Evolutionary conservation across 2,888 invertebrate species (phyloP).

Genomic region (Lasius fuliginosus): DNA sequence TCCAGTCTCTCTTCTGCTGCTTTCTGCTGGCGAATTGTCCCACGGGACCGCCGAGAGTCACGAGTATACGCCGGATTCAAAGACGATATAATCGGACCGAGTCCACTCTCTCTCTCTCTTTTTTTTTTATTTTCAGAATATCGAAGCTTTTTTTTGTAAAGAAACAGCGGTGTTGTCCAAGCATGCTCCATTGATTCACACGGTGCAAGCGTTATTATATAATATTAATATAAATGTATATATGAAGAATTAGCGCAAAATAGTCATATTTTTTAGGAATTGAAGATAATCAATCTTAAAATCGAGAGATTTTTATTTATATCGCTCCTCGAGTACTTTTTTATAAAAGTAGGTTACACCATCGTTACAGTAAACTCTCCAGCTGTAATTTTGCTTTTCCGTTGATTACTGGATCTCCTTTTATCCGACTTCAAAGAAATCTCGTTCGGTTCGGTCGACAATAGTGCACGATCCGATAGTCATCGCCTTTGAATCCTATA

Average conservation of each 20-base stretch:
- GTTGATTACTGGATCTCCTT: not conserved
- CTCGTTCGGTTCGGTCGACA: conserved; percentile 23
- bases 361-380: not conserved
- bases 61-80: conserved; percentile 39
- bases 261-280: not conserved
- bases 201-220: not conserved
- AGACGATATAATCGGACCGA: conserved; percentile 46
- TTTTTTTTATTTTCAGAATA: not conserved
- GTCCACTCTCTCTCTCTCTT: not conserved
- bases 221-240: no score
- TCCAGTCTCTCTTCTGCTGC: conserved; percentile 62
- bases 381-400: not conserved
- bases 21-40: conserved; percentile 42
- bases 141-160: not conserved
- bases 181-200: not conserved
- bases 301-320: not conserved
- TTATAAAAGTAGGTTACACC: not conserved
- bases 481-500: conserved; percentile 25
- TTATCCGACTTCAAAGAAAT: conserved; percentile 32
- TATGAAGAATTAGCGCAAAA: not conserved
- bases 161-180: not conserved
- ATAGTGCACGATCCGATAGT: conserved; percentile 21
- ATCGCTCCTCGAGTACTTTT: not conserved
- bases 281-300: not conserved
- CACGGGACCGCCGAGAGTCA: conserved; percentile 32